phyloP scores from a whole-genome alignment of 2,113 vertebrate genomes.

The Pteruthius melanotis region DNA sequence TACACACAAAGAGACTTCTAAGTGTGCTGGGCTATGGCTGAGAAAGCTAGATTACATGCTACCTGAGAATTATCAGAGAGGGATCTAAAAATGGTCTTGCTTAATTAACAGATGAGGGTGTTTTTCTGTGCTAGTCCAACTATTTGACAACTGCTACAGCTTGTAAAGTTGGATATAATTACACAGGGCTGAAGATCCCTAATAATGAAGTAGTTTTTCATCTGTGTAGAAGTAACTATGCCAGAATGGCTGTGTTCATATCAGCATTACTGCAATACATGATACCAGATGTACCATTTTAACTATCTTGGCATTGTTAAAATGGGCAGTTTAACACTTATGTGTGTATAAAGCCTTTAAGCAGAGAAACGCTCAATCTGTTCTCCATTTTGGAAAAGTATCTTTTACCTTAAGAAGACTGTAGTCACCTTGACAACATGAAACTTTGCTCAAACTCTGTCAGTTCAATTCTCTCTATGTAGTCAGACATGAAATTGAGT shows the following conservation, averaged over 20 bases:
- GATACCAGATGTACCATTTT: background rate
- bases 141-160: background rate
- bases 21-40: background rate
- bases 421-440: background rate
- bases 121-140: background rate
- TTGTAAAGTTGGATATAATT: background rate
- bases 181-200: background rate
- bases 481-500: conserved; percentile 42
- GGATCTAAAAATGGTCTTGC: background rate
- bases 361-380: background rate
- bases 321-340: background rate
- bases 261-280: background rate
- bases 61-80: background rate
- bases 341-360: background rate
- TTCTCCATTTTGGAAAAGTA: background rate
- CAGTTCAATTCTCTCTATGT: background rate
- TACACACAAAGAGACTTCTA: background rate
- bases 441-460: background rate
- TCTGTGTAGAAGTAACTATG: background rate
- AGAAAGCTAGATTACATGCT: background rate
- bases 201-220: background rate
- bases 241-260: background rate
- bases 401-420: background rate
- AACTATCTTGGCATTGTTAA: background rate
- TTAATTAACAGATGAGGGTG: background rate